Conservation (phyloP, 2,888 invertebrate species). For the Brenthis daphne region DNA sequence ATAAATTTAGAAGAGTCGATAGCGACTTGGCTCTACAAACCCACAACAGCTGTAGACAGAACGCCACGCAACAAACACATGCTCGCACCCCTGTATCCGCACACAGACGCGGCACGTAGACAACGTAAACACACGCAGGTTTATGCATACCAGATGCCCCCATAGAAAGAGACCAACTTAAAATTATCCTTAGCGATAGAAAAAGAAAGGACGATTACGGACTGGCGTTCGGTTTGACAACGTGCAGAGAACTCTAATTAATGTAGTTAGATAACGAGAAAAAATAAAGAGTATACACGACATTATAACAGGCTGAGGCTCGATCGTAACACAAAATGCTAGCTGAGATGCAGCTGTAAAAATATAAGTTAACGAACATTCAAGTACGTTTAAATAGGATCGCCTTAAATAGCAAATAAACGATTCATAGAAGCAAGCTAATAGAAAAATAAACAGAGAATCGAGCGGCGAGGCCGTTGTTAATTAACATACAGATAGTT, state of each 20-base stretch:
- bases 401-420: slow-evolving; percentile 59
- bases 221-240: slow-evolving; percentile 68
- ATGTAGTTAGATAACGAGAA: slow-evolving; percentile 72
- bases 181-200: slow-evolving; percentile 56
- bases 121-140: slow-evolving; percentile 77
- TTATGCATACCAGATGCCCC: slow-evolving; percentile 81
- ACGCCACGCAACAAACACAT: slow-evolving; percentile 68
- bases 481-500: slow-evolving; percentile 82
- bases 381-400: slow-evolving; percentile 44
- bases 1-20: slow-evolving; percentile 77
- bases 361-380: slow-evolving; percentile 36
- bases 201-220: slow-evolving; percentile 58
- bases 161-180: slow-evolving; percentile 71
- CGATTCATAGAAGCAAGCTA: slow-evolving; percentile 63
- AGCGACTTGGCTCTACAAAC: slow-evolving; percentile 66
- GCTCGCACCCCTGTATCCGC: slow-evolving; percentile 66
- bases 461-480: slow-evolving; percentile 70
- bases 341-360: slow-evolving; percentile 49
- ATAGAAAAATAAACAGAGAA: slow-evolving; percentile 74
- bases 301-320: slow-evolving; percentile 46
- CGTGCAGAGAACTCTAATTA: slow-evolving; percentile 75
- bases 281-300: slow-evolving; percentile 63
- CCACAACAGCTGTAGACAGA: slow-evolving; percentile 79
- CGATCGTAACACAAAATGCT: slow-evolving; percentile 43
- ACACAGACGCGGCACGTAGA: slow-evolving; percentile 53